These are phyloP conservation scores for Fabriciana adippe DNA, from an alignment of 2,888 invertebrate genomes.

Conservation along the genomic window DNA sequence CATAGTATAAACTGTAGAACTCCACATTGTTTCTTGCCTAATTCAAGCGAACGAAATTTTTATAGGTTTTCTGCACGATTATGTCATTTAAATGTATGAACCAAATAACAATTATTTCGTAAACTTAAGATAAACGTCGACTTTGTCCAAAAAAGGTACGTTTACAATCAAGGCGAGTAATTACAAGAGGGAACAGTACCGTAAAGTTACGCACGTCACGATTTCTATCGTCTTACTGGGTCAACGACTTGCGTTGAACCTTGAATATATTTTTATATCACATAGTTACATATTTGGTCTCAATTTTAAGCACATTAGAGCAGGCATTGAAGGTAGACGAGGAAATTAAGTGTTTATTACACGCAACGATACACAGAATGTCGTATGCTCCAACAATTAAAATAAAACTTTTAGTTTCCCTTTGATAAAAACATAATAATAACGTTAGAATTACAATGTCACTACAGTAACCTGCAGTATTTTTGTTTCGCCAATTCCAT, in stretches of 20 bases:
- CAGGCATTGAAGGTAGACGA: conserved; percentile 18
- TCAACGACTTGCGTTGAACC: conserved; percentile 55
- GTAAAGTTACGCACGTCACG: conserved; percentile 55
- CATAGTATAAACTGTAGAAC: background rate
- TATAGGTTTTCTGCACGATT: conserved; percentile 9
- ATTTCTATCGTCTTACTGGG: conserved; percentile 57
- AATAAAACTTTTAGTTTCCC: too few species aligned
- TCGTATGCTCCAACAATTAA: conserved; percentile 13
- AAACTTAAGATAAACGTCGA: conserved; percentile 28
- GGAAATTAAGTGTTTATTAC: conserved; percentile 4
- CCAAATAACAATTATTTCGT: conserved; percentile 28
- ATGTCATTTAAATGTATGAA: conserved; percentile 17
- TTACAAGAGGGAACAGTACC: conserved; percentile 45
- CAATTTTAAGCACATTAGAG: conserved; percentile 25
- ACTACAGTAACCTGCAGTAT: too few species aligned
- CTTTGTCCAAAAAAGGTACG: conserved; percentile 35
- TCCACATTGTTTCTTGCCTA: conserved; percentile 3
- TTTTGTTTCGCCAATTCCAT: too few species aligned
- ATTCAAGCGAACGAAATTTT: background rate
- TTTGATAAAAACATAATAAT: too few species aligned
- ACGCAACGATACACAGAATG: conserved; percentile 1
- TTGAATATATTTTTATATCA: conserved; percentile 48
- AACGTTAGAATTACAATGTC: too few species aligned
- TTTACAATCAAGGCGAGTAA: conserved; percentile 36
- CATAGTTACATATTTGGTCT: conserved; percentile 45